Percentiles rank a stretch among this genome's conserved stretches.
These are phyloP conservation scores for Scalopus aquaticus DNA, from an alignment of 2,113 vertebrate genomes.

Conservation along the genomic window DNA sequence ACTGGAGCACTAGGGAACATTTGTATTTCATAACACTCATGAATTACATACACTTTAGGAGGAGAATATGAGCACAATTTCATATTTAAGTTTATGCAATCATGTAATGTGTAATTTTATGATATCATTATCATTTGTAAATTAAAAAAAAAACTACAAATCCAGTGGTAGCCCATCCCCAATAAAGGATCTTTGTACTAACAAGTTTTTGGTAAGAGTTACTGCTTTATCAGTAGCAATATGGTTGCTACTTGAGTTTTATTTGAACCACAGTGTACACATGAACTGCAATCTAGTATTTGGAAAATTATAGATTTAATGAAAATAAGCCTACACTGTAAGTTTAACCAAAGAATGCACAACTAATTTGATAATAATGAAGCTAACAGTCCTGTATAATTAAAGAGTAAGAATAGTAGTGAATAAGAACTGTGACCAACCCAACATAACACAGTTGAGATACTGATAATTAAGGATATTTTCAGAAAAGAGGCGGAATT, in stretches of 20 bases:
- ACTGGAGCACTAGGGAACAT: background rate
- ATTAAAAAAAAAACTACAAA: background rate
- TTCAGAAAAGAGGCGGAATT: background rate
- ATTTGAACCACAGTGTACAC: background rate
- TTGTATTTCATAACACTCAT: background rate
- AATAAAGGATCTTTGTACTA: background rate
- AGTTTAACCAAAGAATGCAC: background rate
- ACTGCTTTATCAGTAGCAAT: background rate
- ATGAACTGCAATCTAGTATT: background rate
- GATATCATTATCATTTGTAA: background rate
- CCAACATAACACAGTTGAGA: background rate
- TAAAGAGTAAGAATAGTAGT: background rate
- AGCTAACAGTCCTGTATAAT: background rate
- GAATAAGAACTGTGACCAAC: background rate
- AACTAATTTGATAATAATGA: conserved; percentile 7
- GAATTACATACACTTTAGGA: background rate
- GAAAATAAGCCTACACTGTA: background rate
- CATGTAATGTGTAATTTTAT: background rate
- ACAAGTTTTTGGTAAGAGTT: background rate
- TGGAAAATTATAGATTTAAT: conserved; percentile 13
- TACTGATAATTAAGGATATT: background rate
- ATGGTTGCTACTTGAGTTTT: background rate
- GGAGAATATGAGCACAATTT: background rate
- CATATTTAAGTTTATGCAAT: background rate
- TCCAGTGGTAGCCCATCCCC: background rate